Evolutionary conservation across 2,888 invertebrate species (phyloP).

Genomic region (Chymomyza fuscimana): DNA sequence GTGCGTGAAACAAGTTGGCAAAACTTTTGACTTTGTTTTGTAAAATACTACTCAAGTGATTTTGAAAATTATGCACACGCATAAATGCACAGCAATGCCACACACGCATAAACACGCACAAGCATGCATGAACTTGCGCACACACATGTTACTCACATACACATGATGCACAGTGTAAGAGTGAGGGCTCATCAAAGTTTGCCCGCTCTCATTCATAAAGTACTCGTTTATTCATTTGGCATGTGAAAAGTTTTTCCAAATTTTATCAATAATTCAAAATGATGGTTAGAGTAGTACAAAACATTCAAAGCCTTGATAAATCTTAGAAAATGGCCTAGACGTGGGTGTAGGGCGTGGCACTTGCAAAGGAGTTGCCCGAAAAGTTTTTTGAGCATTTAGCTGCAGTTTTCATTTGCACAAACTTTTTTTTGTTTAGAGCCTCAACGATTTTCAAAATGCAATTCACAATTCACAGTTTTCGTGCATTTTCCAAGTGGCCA

Average conservation of each 20-base stretch:
- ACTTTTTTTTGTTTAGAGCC: neutral
- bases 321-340: neutral
- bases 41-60: constrained; percentile 63
- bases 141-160: constrained; percentile 4
- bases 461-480: neutral
- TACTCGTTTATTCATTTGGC: neutral
- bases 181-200: neutral
- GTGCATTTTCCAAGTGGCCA: constrained; percentile 56
- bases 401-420: constrained; percentile 25
- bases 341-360: neutral
- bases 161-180: neutral
- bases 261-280: constrained; percentile 55
- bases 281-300: constrained; percentile 17
- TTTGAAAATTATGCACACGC: constrained; percentile 71
- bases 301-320: constrained; percentile 10
- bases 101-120: constrained; percentile 5
- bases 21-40: constrained; percentile 72
- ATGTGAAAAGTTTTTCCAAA: constrained; percentile 32
- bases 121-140: neutral
- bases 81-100: constrained; percentile 52
- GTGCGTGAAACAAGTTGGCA: constrained; percentile 48
- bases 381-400: constrained; percentile 63
- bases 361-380: constrained; percentile 23
- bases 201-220: neutral
- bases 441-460: neutral